A percentile compares a stretch with the other conserved stretches of the same genome.
Evolutionary conservation across 2,113 vertebrate genomes (phyloP).

Genomic region (Centropus unirufus): DNA sequence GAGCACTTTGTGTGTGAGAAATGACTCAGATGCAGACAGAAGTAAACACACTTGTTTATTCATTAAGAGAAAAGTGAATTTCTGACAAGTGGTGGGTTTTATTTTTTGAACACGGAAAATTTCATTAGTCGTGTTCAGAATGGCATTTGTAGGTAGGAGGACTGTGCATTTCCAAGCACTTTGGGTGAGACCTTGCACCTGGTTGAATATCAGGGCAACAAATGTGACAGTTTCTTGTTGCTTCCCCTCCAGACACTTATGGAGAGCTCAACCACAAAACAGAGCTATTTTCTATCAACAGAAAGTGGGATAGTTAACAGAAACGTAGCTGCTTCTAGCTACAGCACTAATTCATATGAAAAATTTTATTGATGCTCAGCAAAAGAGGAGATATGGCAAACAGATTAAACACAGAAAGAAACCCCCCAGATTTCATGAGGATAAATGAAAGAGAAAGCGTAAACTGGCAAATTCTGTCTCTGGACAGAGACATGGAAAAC

Average conservation of each 20-base stretch:
- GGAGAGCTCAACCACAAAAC: neutral
- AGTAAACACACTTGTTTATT: neutral
- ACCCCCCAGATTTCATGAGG: neutral
- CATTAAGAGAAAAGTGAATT: neutral
- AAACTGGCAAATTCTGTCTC: neutral
- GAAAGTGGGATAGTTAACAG: neutral
- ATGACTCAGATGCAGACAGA: neutral
- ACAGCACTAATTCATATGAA: conserved; percentile 2
- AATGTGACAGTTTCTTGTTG: neutral
- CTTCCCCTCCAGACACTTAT: neutral
- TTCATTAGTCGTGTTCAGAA: neutral
- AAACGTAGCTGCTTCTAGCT: neutral
- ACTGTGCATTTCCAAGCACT: neutral
- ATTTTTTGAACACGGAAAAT: neutral
- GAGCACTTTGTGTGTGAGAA: neutral
- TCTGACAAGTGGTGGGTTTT: neutral
- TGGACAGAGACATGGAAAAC: neutral
- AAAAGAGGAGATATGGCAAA: neutral
- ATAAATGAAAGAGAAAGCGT: neutral
- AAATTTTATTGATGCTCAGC: neutral
- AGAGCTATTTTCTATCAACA: neutral
- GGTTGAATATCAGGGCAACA: neutral
- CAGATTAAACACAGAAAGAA: neutral
- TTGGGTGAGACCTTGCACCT: neutral
- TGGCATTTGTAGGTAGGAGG: neutral